These are phyloP conservation scores for Drosophila hydei DNA, from an alignment of 1,140 invertebrate species.

Conservation along the genomic window DNA sequence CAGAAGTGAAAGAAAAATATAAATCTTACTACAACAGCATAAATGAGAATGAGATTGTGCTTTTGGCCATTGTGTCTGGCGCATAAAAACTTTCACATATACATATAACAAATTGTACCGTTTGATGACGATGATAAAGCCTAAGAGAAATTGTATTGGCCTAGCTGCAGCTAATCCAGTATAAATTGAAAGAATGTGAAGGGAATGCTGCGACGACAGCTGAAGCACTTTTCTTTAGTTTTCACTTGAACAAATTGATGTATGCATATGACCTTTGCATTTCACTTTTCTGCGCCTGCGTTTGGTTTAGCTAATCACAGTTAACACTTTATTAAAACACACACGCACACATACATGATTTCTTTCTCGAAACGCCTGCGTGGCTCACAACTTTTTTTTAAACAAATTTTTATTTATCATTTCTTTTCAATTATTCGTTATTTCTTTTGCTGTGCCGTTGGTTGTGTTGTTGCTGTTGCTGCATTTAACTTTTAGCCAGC, in stretches of 20 bases:
- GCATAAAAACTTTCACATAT: conserved; percentile 70
- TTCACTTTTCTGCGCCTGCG: conserved; percentile 49
- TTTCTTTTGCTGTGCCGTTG: conserved; percentile 47
- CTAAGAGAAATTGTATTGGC: conserved; percentile 50
- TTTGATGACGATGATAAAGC: conserved; percentile 56
- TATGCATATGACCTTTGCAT: conserved; percentile 22
- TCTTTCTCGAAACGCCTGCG: conserved; percentile 53
- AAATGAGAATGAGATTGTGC: conserved; percentile 52
- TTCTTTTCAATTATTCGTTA: conserved; percentile 65
- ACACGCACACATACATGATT: neutral
- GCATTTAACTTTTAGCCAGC: conserved; percentile 72
- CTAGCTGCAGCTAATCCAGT: conserved; percentile 8
- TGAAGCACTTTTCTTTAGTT: conserved; percentile 20
- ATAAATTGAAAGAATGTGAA: conserved; percentile 3
- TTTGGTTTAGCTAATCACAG: neutral
- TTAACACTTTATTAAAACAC: conserved; percentile 14
- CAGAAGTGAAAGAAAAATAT: conserved; percentile 51
- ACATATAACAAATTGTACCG: conserved; percentile 65
- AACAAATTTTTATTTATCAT: conserved; percentile 45
- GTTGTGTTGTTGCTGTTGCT: conserved; percentile 52
- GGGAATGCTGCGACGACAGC: conserved; percentile 21
- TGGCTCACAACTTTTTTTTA: conserved; percentile 62
- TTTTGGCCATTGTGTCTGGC: conserved; percentile 23
- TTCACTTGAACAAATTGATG: conserved; percentile 25
- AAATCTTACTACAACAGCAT: conserved; percentile 50